A percentile compares a stretch with the other conserved stretches of the same genome.
Conservation (phyloP, 2,888 invertebrate genomes). For the Scrobipalpa atriplicella region DNA sequence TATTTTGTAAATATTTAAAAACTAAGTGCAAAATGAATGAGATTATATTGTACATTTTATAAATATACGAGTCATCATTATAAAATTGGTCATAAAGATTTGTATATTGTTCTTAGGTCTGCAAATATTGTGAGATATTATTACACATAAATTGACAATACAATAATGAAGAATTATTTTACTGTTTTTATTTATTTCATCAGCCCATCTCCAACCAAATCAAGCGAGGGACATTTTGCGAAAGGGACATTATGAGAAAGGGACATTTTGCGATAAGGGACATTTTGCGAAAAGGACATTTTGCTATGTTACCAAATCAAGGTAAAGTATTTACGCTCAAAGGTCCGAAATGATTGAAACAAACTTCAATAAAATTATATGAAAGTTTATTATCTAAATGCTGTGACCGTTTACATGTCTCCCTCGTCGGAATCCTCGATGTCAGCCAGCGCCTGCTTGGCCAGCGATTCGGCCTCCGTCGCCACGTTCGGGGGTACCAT, state of each 20-base stretch:
- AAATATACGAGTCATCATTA: slow-evolving; percentile 69
- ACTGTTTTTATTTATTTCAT: slow-evolving; percentile 32
- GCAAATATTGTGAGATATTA: slow-evolving; percentile 80
- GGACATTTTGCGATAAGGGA: too few species aligned
- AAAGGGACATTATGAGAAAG: too few species aligned
- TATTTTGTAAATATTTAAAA: slow-evolving; percentile 81
- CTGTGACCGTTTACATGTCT: slow-evolving; percentile 83
- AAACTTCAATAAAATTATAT: slow-evolving; percentile 39
- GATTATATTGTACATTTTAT: slow-evolving; percentile 83
- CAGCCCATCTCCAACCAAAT: background rate
- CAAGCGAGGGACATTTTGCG: too few species aligned
- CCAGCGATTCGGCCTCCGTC: slow-evolving; percentile 93
- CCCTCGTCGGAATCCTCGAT: slow-evolving; percentile 93
- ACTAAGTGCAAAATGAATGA: slow-evolving; percentile 78
- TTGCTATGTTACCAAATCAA: too few species aligned
- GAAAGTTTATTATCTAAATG: slow-evolving; percentile 66
- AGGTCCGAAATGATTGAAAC: slow-evolving; percentile 33
- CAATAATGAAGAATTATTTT: slow-evolving; percentile 62
- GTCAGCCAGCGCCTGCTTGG: slow-evolving; percentile 93
- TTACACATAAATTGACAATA: slow-evolving; percentile 81
- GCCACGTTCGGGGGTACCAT: slow-evolving; percentile 90
- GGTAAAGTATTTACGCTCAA: too few species aligned
- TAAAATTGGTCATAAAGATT: slow-evolving; percentile 70
- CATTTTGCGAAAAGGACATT: too few species aligned
- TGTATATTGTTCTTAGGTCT: slow-evolving; percentile 78